phyloP scores from a whole-genome alignment of 1,140 invertebrate species.

The Pachyrhynchus sulphureomaculatus region DNA sequence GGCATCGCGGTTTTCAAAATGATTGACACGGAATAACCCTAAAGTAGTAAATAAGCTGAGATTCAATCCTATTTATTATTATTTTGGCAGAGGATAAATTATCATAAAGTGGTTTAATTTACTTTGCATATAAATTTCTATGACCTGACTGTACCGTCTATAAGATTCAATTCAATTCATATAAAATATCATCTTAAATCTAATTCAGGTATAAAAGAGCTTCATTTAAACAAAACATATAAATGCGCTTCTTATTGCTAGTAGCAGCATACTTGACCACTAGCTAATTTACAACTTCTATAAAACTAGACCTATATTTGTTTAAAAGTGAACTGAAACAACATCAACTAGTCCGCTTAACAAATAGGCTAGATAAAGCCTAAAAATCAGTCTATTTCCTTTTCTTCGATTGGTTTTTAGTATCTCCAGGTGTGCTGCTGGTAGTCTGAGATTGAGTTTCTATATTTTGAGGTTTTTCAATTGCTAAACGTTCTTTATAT shows the following conservation, averaged over 20 bases:
- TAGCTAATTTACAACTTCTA: not conserved
- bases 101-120: no score
- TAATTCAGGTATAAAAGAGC: constrained; percentile 1
- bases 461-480: constrained; percentile 10
- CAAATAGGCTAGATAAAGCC: not conserved
- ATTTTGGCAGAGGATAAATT: no score
- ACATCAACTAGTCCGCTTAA: not conserved
- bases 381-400: constrained; percentile 9
- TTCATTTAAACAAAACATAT: constrained; percentile 25
- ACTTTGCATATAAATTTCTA: not conserved
- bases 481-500: constrained; percentile 12
- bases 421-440: not conserved
- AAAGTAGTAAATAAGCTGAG: no score
- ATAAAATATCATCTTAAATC: not conserved
- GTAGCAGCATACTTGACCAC: not conserved
- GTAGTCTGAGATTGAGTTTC: constrained; percentile 1
- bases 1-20: no score
- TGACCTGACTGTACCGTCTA: no score
- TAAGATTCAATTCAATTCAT: no score
- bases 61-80: no score
- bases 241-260: constrained; percentile 21
- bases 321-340: constrained; percentile 6
- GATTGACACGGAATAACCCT: no score
- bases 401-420: constrained; percentile 7
- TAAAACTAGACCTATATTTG: not conserved